These are phyloP conservation scores for Helogale parvula DNA, from an alignment of 2,113 vertebrate genomes.

Conservation along the genomic window DNA sequence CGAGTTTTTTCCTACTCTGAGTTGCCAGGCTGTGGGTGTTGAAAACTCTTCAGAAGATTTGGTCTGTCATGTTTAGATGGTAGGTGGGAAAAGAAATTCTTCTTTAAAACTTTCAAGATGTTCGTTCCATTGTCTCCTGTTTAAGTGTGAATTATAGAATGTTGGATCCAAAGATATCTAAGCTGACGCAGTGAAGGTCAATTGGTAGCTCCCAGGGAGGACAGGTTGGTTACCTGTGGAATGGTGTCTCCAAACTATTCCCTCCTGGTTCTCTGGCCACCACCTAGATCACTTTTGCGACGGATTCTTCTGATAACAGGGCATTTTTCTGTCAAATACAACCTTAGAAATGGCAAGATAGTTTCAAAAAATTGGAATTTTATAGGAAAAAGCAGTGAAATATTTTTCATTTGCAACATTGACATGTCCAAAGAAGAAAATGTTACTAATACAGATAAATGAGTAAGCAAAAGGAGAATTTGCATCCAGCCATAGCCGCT, in stretches of 20 bases:
- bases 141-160: not conserved
- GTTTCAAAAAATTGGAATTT: not conserved
- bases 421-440: not conserved
- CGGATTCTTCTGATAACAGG: not conserved
- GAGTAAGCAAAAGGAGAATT: not conserved
- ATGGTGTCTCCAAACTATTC: too few relatives aligned
- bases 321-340: not conserved
- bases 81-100: slow-evolving; percentile 43
- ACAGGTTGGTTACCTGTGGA: not conserved
- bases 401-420: not conserved
- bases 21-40: slow-evolving; percentile 65
- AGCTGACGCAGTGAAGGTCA: not conserved
- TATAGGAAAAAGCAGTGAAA: not conserved
- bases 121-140: slow-evolving; percentile 2
- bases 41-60: slow-evolving; percentile 55
- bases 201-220: not conserved
- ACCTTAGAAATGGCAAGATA: not conserved
- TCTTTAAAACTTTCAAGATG: slow-evolving; percentile 33
- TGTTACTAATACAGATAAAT: not conserved
- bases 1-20: not conserved
- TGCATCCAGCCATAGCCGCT: not conserved
- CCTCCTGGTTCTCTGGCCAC: not conserved
- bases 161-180: not conserved
- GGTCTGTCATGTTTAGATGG: slow-evolving; percentile 64
- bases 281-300: not conserved